A percentile compares a stretch with the other conserved stretches of the same genome.
Evolutionary conservation across 2,797 vertebrate species (phyloP).

Genomic region (Pygocentrus nattereri): DNA sequence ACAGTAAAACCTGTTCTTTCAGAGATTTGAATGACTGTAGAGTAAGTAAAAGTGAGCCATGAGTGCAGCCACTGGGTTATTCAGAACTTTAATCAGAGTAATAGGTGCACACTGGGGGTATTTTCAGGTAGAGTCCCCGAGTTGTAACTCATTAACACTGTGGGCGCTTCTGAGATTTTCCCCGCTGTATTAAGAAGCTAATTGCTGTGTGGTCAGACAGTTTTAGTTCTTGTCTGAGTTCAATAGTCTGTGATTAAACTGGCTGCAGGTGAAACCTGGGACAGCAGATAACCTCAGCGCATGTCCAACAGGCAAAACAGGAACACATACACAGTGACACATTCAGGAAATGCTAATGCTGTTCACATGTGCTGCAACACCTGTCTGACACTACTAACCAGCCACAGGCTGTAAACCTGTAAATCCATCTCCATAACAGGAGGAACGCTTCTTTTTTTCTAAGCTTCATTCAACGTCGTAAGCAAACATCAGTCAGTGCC

Average conservation of each 20-base stretch:
- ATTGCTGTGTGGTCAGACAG: not conserved
- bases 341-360: not conserved
- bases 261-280: not conserved
- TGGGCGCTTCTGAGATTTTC: not conserved
- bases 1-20: not conserved
- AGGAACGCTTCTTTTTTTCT: not conserved
- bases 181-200: not conserved
- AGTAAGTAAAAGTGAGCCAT: not conserved
- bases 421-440: not conserved
- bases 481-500: not conserved
- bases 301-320: conserved; percentile 11
- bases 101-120: not conserved
- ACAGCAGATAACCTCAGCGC: not conserved
- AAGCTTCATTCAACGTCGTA: not conserved
- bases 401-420: not conserved
- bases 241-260: not conserved
- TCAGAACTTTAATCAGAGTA: not conserved
- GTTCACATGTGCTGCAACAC: not conserved
- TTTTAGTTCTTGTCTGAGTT: no score
- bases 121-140: not conserved
- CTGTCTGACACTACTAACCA: not conserved
- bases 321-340: conserved; percentile 9
- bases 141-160: no score
- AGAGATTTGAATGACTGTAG: not conserved
- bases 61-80: not conserved